These are phyloP conservation scores for Cartodere bifasciata DNA, from an alignment of 2,888 invertebrate species.

Conservation along the genomic window DNA sequence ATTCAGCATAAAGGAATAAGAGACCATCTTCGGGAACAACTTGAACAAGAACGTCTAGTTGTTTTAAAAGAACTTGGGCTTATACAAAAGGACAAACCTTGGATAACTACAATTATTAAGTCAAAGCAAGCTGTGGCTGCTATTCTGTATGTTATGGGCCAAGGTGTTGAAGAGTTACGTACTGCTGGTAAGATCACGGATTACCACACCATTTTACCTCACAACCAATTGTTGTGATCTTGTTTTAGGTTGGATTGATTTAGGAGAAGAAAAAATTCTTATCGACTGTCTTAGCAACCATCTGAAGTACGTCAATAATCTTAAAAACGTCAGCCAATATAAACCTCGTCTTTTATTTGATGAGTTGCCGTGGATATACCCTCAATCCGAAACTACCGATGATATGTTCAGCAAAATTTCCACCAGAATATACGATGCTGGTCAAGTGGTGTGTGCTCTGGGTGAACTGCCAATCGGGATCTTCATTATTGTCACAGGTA, in stretches of 20 bases:
- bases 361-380: too few relatives aligned
- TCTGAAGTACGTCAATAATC: too few relatives aligned
- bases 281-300: too few relatives aligned
- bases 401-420: slow-evolving; percentile 15
- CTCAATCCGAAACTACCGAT: slow-evolving; percentile 12
- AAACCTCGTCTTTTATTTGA: too few relatives aligned
- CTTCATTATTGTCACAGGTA: slow-evolving; percentile 34
- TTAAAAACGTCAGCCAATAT: too few relatives aligned
- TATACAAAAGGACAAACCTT: slow-evolving; percentile 44
- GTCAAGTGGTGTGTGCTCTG: slow-evolving; percentile 19
- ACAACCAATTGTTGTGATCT: too few relatives aligned
- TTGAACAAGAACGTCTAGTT: slow-evolving; percentile 28
- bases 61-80: slow-evolving; percentile 40
- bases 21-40: slow-evolving; percentile 5
- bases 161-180: slow-evolving; percentile 41
- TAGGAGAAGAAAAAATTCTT: too few relatives aligned
- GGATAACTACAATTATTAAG: slow-evolving; percentile 52
- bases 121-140: slow-evolving; percentile 48
- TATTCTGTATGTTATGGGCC: slow-evolving; percentile 44
- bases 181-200: slow-evolving; percentile 36
- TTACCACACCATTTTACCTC: too few relatives aligned
- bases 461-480: slow-evolving; percentile 32
- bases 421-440: slow-evolving; percentile 15
- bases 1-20: slow-evolving; percentile 9
- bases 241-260: too few relatives aligned